phyloP scores from a whole-genome alignment of 2,888 invertebrate genomes.

The Apodemia duryi region DNA sequence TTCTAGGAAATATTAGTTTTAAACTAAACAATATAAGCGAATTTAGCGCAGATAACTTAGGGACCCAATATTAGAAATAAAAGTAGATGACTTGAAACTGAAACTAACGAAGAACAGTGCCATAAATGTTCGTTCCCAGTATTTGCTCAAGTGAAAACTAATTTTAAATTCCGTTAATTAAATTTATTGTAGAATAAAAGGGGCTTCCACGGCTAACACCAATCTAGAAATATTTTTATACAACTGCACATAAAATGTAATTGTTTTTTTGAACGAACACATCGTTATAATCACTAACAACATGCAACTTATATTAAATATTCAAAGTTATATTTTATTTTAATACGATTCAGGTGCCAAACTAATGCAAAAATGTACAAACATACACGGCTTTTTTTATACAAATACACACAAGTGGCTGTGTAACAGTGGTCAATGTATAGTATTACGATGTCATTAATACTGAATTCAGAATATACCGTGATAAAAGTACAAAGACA shows the following conservation, averaged over 20 bases:
- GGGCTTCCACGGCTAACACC: slow-evolving; percentile 56
- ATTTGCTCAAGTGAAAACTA: slow-evolving; percentile 60
- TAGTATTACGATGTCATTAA: slow-evolving; percentile 1
- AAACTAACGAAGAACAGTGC: slow-evolving; percentile 70
- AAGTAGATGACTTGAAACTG: slow-evolving; percentile 32
- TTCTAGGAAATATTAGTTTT: slow-evolving; percentile 9
- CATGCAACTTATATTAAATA: slow-evolving; percentile 3
- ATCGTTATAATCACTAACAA: slow-evolving; percentile 9
- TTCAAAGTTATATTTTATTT: slow-evolving; percentile 7
- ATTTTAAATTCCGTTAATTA: slow-evolving; percentile 33
- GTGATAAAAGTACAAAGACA: slow-evolving; percentile 22
- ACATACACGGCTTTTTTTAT: slow-evolving; percentile 11
- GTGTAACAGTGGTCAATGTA: slow-evolving; percentile 3
- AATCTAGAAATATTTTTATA: slow-evolving; percentile 34
- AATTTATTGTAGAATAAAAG: slow-evolving; percentile 40
- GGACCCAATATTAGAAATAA: slow-evolving; percentile 19
- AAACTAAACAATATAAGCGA: slow-evolving; percentile 12
- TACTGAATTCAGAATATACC: neutral
- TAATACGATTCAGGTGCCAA: slow-evolving; percentile 14
- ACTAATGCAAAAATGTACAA: slow-evolving; percentile 15
- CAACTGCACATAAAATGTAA: slow-evolving; percentile 8
- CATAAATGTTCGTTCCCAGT: slow-evolving; percentile 58
- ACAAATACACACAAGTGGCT: slow-evolving; percentile 6
- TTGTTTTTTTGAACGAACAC: slow-evolving; percentile 12
- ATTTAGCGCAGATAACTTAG: slow-evolving; percentile 18